phyloP scores from a whole-genome alignment of 2,113 vertebrate genomes.

The Gadus chalcogrammus region DNA sequence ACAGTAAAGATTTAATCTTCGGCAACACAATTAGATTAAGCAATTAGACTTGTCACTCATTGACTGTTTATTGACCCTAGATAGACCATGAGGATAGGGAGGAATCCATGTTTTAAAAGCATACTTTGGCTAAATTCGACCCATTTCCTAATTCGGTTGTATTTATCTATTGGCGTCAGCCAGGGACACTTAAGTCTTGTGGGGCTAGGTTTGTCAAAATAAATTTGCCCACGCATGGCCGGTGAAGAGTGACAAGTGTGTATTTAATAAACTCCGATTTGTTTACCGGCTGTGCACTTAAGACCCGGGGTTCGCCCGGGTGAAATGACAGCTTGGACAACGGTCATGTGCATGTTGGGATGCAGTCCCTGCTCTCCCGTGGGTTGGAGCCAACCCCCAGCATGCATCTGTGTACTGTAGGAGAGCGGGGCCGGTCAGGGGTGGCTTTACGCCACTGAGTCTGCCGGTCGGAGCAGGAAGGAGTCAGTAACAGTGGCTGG shows the following conservation, averaged over 20 bases:
- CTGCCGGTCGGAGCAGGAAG: too few relatives aligned
- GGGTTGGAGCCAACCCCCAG: too few relatives aligned
- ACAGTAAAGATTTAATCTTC: constrained; percentile 70
- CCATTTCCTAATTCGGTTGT: constrained; percentile 75
- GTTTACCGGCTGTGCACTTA: constrained; percentile 77
- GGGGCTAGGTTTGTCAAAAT: constrained; percentile 85
- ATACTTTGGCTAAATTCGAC: constrained; percentile 70
- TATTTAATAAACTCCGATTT: constrained; percentile 83
- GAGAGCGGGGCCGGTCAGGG: too few relatives aligned
- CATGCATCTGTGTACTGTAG: too few relatives aligned
- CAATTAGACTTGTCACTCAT: constrained; percentile 83
- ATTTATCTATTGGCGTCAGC: constrained; percentile 80
- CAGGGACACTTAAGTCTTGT: constrained; percentile 72
- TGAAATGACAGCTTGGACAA: constrained; percentile 41
- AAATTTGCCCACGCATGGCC: constrained; percentile 77
- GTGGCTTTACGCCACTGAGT: too few relatives aligned
- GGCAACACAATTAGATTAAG: constrained; percentile 78
- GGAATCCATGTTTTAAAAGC: constrained; percentile 77
- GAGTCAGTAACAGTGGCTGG: neutral
- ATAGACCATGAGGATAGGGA: constrained; percentile 75
- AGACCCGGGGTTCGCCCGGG: constrained; percentile 41
- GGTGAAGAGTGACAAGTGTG: constrained; percentile 73
- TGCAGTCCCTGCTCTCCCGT: constrained; percentile 26
- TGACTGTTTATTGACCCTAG: constrained; percentile 86
- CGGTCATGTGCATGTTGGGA: constrained; percentile 52